Evolutionary conservation across 1,140 invertebrate species (phyloP).

Genomic region (Ceratoteleas bidentatus): DNA sequence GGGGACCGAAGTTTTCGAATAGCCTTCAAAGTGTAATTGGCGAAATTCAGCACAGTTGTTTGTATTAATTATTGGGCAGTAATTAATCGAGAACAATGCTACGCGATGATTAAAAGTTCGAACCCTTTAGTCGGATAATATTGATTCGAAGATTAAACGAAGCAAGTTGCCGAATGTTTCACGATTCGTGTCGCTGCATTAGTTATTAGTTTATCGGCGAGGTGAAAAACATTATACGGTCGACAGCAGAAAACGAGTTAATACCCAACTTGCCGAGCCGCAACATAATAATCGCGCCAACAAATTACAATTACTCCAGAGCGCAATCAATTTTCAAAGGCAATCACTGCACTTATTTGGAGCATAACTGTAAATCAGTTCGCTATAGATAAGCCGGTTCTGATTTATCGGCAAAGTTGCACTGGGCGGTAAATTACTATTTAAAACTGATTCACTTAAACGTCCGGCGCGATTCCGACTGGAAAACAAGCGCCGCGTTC

Average conservation of each 20-base stretch:
- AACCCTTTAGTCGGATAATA: background rate
- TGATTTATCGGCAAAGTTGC: constrained; percentile 34
- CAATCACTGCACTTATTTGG: constrained; percentile 27
- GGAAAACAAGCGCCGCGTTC: constrained; percentile 1
- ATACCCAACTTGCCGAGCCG: background rate
- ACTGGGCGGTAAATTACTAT: constrained; percentile 5
- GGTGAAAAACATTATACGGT: background rate
- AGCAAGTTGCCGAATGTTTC: constrained; percentile 11
- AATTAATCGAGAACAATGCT: constrained; percentile 17
- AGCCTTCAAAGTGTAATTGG: constrained; percentile 11
- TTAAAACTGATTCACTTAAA: constrained; percentile 31
- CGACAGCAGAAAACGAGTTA: background rate
- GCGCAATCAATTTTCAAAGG: constrained; percentile 11
- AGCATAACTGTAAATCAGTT: constrained; percentile 22
- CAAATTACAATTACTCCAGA: constrained; percentile 7
- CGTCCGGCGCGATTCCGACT: background rate
- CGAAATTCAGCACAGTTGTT: constrained; percentile 16
- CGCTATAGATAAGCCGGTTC: constrained; percentile 28
- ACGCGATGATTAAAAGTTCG: constrained; percentile 24
- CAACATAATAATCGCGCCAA: constrained; percentile 3
- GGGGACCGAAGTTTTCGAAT: constrained; percentile 8
- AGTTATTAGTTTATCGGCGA: background rate
- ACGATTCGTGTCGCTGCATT: background rate
- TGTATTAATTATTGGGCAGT: background rate
- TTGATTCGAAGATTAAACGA: constrained; percentile 1